Conservation (phyloP, 2,797 vertebrate species). For the Gouania willdenowi region DNA sequence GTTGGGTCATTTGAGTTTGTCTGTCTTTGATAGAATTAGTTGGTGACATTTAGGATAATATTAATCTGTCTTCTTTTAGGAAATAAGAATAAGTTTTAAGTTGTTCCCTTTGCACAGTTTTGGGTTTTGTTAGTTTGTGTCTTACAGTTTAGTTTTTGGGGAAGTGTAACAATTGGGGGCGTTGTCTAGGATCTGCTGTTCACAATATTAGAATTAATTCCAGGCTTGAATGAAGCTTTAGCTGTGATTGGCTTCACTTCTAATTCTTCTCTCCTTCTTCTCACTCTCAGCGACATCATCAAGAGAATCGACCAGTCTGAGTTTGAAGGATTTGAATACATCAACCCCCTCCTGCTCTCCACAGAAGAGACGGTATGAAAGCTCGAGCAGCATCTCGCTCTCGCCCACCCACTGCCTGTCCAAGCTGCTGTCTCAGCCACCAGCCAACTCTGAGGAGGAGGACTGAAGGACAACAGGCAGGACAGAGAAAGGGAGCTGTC, state of each 20-base stretch:
- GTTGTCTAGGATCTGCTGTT: no score
- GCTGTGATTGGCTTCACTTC: not conserved
- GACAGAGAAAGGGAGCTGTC: constrained; percentile 30
- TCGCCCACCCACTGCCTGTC: constrained; percentile 51
- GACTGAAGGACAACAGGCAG: constrained; percentile 32
- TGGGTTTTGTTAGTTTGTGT: no score
- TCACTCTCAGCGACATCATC: constrained; percentile 88
- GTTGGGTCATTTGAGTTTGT: no score
- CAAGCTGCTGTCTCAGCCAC: constrained; percentile 53
- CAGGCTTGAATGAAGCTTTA: not conserved
- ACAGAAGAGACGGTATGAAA: constrained; percentile 93
- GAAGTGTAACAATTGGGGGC: no score
- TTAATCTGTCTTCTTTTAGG: no score
- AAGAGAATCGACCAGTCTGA: constrained; percentile 98
- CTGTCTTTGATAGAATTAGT: no score
- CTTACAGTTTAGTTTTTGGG: no score
- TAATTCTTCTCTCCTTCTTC: no score
- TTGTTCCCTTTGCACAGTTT: no score
- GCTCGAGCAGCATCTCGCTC: constrained; percentile 64
- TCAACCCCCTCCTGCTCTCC: constrained; percentile 93
- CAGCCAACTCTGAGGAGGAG: constrained; percentile 36
- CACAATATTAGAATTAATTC: no score
- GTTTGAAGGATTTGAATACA: constrained; percentile 98
- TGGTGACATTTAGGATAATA: no score
- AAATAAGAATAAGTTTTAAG: no score